Evolutionary conservation across 2,797 vertebrate species (phyloP).

Genomic region (Danio kyathit): DNA sequence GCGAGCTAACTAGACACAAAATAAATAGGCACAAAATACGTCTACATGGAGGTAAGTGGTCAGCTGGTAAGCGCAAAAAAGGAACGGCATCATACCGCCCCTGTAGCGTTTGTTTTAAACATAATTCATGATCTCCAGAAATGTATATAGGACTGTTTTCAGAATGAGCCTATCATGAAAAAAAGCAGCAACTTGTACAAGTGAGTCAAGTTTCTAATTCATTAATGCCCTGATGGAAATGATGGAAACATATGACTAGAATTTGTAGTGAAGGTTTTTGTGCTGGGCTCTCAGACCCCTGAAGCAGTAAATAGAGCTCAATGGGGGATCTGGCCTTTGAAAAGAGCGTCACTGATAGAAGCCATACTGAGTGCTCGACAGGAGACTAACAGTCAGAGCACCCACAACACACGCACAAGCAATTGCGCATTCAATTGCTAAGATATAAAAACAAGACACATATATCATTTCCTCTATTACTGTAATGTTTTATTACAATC

Average conservation of each 20-base stretch:
- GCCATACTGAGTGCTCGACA: neutral
- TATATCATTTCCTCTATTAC: neutral
- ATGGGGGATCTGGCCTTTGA: constrained; percentile 44
- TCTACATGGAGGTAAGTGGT: no score
- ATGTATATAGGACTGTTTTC: no score
- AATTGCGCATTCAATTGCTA: neutral
- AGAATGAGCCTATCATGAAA: no score
- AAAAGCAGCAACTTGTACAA: neutral
- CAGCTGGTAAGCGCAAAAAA: no score
- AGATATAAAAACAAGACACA: constrained; percentile 23
- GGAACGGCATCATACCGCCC: no score
- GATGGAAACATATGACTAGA: neutral
- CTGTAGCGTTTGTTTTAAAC: no score
- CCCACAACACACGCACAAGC: constrained; percentile 16
- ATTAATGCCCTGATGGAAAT: neutral
- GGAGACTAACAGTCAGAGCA: constrained; percentile 23
- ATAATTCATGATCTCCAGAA: no score
- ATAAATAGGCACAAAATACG: no score
- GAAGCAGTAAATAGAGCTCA: constrained; percentile 46
- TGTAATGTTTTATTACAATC: neutral
- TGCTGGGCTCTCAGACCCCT: constrained; percentile 14
- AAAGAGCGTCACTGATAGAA: constrained; percentile 43
- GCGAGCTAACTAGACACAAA: no score
- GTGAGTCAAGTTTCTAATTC: neutral
- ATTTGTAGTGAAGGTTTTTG: constrained; percentile 2